These are phyloP conservation scores for Ctenopoma kingsleyae DNA, from an alignment of 2,797 vertebrate genomes.

Conservation along the genomic window DNA sequence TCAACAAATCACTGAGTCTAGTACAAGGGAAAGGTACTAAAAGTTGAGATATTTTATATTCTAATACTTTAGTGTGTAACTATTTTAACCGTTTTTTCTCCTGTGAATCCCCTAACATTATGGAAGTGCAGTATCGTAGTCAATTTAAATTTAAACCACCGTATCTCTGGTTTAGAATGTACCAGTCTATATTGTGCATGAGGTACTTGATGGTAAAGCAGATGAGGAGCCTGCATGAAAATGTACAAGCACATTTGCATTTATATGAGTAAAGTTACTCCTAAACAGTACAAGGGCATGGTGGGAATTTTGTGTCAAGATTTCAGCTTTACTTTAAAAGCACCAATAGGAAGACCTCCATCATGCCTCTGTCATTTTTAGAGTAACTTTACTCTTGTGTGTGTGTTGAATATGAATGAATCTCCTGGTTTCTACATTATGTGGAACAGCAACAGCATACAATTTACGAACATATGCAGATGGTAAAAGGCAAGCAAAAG, in stretches of 20 bases:
- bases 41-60: background rate
- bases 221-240: background rate
- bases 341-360: too few species aligned
- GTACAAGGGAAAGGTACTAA: background rate
- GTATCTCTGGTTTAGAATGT: background rate
- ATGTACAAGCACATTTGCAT: background rate
- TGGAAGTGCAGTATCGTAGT: background rate
- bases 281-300: too few species aligned
- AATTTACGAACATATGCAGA: background rate
- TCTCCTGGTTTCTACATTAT: background rate
- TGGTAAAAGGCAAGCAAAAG: too few species aligned
- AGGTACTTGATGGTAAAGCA: background rate
- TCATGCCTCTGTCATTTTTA: too few species aligned
- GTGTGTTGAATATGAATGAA: too few species aligned
- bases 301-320: too few species aligned
- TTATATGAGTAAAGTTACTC: too few species aligned
- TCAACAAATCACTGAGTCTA: background rate
- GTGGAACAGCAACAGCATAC: background rate
- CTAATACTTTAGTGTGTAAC: background rate
- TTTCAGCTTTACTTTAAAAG: too few species aligned
- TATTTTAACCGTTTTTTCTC: background rate
- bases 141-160: constrained; percentile 6
- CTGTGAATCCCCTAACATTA: background rate
- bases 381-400: too few species aligned
- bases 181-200: background rate